Conservation (phyloP, 2,113 vertebrate genomes). For the Neogale vison region DNA sequence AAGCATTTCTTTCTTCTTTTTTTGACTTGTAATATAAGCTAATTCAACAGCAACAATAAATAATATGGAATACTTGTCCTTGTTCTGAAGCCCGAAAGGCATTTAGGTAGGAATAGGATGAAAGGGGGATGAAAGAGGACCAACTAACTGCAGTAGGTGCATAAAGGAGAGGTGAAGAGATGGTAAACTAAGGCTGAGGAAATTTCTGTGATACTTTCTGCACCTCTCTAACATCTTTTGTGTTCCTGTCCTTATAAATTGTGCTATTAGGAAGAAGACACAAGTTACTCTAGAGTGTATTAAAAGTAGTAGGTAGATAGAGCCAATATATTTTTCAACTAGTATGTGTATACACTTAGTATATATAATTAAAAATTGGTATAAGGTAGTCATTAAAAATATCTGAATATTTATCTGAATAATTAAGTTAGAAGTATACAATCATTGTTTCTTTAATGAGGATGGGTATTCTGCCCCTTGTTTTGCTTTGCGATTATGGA, state of each 20-base stretch:
- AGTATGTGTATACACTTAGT: conserved; percentile 29
- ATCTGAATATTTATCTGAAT: not conserved
- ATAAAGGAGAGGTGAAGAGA: not conserved
- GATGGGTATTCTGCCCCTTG: not conserved
- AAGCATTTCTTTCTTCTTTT: not conserved
- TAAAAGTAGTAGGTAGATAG: conserved; percentile 36
- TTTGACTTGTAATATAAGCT: not conserved
- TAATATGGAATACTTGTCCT: not conserved
- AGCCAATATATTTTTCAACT: conserved; percentile 42
- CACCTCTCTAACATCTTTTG: not conserved
- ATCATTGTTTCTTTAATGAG: conserved; percentile 30
- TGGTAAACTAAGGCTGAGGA: not conserved
- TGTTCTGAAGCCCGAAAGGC: not conserved
- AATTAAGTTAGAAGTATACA: conserved; percentile 30
- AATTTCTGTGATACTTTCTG: not conserved
- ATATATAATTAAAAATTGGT: conserved; percentile 19
- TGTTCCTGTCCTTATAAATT: not conserved
- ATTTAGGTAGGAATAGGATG: not conserved
- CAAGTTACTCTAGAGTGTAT: not conserved
- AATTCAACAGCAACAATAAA: not conserved
- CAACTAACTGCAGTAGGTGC: not conserved
- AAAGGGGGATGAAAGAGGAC: not conserved
- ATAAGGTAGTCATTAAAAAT: conserved; percentile 22
- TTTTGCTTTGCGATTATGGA: conserved; percentile 35
- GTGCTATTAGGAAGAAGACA: conserved; percentile 47